Evolutionary conservation across 2,797 vertebrate genomes (phyloP).

Genomic region (Trachurus trachurus): DNA sequence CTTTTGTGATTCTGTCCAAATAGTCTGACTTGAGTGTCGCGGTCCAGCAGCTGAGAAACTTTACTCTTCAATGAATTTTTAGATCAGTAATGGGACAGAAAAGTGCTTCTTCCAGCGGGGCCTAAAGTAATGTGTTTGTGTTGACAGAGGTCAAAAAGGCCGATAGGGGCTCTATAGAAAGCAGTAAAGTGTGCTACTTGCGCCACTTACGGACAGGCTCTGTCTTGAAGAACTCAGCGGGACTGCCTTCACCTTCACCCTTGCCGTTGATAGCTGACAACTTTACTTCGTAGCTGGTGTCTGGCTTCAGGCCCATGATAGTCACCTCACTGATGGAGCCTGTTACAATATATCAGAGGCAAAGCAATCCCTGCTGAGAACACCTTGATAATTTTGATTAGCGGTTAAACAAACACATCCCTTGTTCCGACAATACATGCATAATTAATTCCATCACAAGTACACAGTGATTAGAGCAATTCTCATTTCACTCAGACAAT

Average conservation of each 20-base stretch:
- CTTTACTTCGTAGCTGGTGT: slow-evolving; percentile 91
- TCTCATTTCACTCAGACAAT: slow-evolving; percentile 47
- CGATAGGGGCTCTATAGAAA: slow-evolving; percentile 18
- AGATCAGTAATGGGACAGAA: slow-evolving; percentile 10
- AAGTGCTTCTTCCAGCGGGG: neutral
- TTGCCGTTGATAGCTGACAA: slow-evolving; percentile 97
- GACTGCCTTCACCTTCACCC: slow-evolving; percentile 93
- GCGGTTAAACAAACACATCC: slow-evolving; percentile 47
- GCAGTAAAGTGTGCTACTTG: slow-evolving; percentile 17
- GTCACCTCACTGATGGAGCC: slow-evolving; percentile 87
- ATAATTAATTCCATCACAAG: slow-evolving; percentile 50
- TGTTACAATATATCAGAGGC: slow-evolving; percentile 71
- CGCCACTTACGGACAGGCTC: slow-evolving; percentile 96
- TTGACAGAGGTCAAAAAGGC: slow-evolving; percentile 10
- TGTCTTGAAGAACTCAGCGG: slow-evolving; percentile 90
- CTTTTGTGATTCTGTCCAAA: slow-evolving; percentile 34
- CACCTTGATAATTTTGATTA: slow-evolving; percentile 55
- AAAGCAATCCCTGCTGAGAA: slow-evolving; percentile 39
- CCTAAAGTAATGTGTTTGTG: slow-evolving; percentile 17
- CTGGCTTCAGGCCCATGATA: slow-evolving; percentile 91
- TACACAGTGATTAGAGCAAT: slow-evolving; percentile 58
- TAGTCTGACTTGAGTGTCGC: slow-evolving; percentile 1
- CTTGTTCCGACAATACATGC: slow-evolving; percentile 51
- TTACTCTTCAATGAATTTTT: slow-evolving; percentile 21
- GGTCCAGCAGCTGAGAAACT: slow-evolving; percentile 25